These are phyloP conservation scores for crab-eating macaque (Macaca fascicularis) DNA, from an alignment of 2,113 vertebrate species.

Conservation along the genomic window DNA sequence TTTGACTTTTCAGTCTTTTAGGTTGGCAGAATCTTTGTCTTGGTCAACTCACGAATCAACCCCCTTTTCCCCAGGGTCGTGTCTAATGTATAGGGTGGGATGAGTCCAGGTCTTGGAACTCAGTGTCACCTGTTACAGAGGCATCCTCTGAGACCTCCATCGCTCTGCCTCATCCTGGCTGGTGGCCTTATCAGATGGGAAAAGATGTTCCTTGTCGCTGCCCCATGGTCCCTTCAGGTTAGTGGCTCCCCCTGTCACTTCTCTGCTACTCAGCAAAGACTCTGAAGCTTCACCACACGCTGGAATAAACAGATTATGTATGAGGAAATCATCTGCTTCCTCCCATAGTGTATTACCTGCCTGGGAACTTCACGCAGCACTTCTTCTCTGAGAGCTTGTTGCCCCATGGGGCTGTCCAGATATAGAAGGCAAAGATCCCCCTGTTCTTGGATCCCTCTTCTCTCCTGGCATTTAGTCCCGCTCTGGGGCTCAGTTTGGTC, in stretches of 20 bases:
- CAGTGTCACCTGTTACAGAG: not conserved
- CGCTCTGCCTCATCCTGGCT: not conserved
- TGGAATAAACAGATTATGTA: not conserved
- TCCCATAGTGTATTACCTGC: not conserved
- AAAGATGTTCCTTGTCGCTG: too few relatives aligned
- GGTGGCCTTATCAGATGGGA: not conserved
- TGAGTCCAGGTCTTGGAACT: not conserved
- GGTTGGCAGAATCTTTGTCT: not conserved
- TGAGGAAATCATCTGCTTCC: not conserved
- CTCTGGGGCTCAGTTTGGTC: not conserved
- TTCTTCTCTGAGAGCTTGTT: not conserved
- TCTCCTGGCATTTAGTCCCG: not conserved
- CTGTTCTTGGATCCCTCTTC: not conserved
- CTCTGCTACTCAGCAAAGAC: not conserved
- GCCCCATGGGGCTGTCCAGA: not conserved
- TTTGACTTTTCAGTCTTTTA: not conserved
- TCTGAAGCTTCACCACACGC: not conserved
- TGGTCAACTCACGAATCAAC: not conserved
- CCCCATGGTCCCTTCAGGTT: not conserved
- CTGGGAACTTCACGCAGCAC: fast-evolving
- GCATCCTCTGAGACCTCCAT: not conserved
- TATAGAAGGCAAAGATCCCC: not conserved
- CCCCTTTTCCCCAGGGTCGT: not conserved
- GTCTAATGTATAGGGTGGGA: too few relatives aligned
- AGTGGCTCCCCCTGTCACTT: not conserved